Conservation (phyloP, 2,797 vertebrate species). For the Megaceryle alcyon region DNA sequence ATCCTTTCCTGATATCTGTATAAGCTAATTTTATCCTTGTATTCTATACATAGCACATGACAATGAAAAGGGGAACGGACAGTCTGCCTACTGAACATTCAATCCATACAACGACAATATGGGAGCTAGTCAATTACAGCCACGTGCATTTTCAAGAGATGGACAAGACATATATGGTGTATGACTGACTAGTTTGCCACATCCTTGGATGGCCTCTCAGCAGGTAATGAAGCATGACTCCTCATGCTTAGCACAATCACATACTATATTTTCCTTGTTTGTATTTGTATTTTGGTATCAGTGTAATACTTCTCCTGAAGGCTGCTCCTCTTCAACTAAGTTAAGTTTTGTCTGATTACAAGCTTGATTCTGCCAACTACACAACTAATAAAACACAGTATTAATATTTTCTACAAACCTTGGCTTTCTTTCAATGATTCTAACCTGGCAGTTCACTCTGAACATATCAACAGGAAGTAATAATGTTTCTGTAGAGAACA, state of each 20-base stretch:
- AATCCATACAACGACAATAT: not conserved
- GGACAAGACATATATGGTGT: not conserved
- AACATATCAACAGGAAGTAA: not conserved
- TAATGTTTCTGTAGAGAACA: not conserved
- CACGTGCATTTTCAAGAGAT: not conserved
- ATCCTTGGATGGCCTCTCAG: not conserved
- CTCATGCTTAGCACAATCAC: not conserved
- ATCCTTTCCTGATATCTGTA: not conserved
- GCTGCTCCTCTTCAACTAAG: not conserved
- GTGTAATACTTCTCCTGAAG: not conserved
- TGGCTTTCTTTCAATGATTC: not conserved
- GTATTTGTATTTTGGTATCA: not conserved
- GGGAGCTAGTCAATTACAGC: not conserved
- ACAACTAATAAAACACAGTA: not conserved
- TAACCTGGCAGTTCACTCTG: not conserved
- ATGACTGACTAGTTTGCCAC: not conserved
- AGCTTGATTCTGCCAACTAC: not conserved
- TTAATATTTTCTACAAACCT: not conserved
- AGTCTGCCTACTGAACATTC: not conserved
- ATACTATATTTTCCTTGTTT: not conserved
- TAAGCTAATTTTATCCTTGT: not conserved
- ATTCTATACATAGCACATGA: not conserved
- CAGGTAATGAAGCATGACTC: not conserved
- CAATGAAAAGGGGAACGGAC: not conserved
- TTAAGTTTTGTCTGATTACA: not conserved